Evolutionary conservation across 2,797 vertebrate genomes (phyloP).

Genomic region (Tachyglossus aculeatus): DNA sequence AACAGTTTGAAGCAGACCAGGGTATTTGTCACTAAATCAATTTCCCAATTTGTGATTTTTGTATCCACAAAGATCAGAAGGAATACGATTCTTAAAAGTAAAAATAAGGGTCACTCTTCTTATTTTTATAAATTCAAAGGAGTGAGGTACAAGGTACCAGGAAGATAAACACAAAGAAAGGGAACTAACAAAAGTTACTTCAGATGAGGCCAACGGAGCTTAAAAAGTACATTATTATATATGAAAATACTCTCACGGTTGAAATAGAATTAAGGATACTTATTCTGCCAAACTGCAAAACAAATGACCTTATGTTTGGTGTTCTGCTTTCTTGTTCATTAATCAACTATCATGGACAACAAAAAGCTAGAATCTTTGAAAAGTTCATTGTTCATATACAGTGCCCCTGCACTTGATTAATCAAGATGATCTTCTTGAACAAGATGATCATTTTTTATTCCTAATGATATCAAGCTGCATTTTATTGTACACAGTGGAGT

Average conservation of each 20-base stretch:
- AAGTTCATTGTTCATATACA: constrained; percentile 36
- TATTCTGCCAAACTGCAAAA: constrained; percentile 37
- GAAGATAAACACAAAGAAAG: constrained; percentile 41
- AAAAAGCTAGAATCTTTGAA: constrained; percentile 51
- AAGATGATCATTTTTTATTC: constrained; percentile 42
- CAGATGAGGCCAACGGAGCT: constrained; percentile 39
- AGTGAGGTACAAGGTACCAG: constrained; percentile 26
- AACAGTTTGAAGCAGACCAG: constrained; percentile 11
- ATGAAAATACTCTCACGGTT: constrained; percentile 39
- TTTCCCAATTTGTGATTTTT: constrained; percentile 30
- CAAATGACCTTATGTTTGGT: constrained; percentile 41
- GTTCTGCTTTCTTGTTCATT: constrained; percentile 64
- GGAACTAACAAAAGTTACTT: constrained; percentile 32
- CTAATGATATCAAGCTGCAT: constrained; percentile 61
- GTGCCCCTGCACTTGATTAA: constrained; percentile 37
- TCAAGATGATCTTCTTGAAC: constrained; percentile 55
- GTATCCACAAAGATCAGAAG: constrained; percentile 36
- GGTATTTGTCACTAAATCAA: constrained; percentile 12
- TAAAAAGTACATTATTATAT: constrained; percentile 47
- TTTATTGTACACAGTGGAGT: background rate
- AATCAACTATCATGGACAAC: constrained; percentile 50
- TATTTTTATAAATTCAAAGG: constrained; percentile 30
- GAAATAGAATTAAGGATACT: constrained; percentile 45
- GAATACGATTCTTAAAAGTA: constrained; percentile 37
- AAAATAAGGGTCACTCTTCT: constrained; percentile 49